These are phyloP conservation scores for Hypomecis atomaria DNA, from an alignment of 2,888 invertebrate species.

Conservation along the genomic window DNA sequence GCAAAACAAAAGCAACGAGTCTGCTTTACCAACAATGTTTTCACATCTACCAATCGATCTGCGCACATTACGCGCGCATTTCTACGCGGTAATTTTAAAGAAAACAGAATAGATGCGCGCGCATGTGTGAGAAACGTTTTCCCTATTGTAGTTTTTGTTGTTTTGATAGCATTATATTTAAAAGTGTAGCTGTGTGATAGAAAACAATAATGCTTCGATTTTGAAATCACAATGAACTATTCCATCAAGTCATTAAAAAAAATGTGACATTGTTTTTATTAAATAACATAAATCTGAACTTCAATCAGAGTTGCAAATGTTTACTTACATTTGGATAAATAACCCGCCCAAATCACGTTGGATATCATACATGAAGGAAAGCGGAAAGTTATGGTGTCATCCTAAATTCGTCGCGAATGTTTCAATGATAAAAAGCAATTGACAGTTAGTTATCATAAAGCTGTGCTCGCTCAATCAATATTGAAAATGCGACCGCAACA, in stretches of 20 bases:
- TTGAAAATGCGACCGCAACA: constrained; percentile 15
- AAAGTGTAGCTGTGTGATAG: background rate
- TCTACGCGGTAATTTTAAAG: constrained; percentile 44
- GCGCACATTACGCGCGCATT: constrained; percentile 24
- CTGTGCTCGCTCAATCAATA: constrained; percentile 18
- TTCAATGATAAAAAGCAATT: constrained; percentile 9
- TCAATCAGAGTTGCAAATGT: constrained; percentile 60
- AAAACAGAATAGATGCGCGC: constrained; percentile 53
- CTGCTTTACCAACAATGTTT: constrained; percentile 11
- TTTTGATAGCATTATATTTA: background rate
- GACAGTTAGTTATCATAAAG: constrained; percentile 14
- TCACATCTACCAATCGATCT: constrained; percentile 23
- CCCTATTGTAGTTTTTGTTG: constrained; percentile 41
- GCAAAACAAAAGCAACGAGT: constrained; percentile 1
- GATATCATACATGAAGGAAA: background rate
- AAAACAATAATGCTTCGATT: no score
- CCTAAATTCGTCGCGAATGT: constrained; percentile 4
- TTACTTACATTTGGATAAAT: constrained; percentile 43
- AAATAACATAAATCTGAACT: constrained; percentile 23
- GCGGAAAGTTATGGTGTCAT: background rate
- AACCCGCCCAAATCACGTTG: constrained; percentile 15
- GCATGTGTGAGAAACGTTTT: constrained; percentile 44
- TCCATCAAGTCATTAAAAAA: background rate
- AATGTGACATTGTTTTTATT: constrained; percentile 43
- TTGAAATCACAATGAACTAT: no score